Base-by-base conservation (phyloP, 2,888 invertebrate genomes). In the Erebia aethiops region DNA sequence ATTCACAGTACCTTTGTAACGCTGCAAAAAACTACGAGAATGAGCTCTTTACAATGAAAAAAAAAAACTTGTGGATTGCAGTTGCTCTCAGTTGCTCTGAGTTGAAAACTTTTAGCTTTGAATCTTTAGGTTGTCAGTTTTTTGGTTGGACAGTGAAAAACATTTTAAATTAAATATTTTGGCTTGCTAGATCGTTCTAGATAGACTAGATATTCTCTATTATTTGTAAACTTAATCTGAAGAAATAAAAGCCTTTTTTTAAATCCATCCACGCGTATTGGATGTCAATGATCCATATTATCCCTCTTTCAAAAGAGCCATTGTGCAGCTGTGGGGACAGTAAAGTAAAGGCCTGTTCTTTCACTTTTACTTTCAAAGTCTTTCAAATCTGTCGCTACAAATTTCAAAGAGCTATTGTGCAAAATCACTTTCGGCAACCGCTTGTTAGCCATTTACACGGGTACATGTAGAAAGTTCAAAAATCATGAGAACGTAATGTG, bases 401-500 rank as follows among this genome's bases (percentile, higher is more conserved):
- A 14, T 69, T 71, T 58, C 46, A 60, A 58, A 68, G 56, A 64
- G 54, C 60, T 21, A 61, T 72, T 65, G 64, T 69, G 43, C 66
- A 60, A 67, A 76, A 80, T 78, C 78, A 82, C 84, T 87, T 84
- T 86, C 86, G 76, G 83, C 82, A 84, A 14, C 62, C 86, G 84
- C 85, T 83, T 83, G 76, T 76, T 78, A 79, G 78, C 74, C 46
- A 49, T 62, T 77, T 73, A 76, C 35, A 35, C 35, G 35, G 2
- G 35, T 35, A 35, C 67, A 69, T 77, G 77, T 83, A 80, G 88
- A 88, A 88, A 88, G 89, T 86, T 76, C 78, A 84, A 80, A 86
- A 89, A 85, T 82, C 83, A 80, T 84, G 83, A 82, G 86, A 88
- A 84, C 80, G 77, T 83, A 80, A 81, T 82, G 9, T 81, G 88